Evolutionary conservation across 1,140 invertebrate genomes (phyloP).

Genomic region (Octopus sinensis): DNA sequence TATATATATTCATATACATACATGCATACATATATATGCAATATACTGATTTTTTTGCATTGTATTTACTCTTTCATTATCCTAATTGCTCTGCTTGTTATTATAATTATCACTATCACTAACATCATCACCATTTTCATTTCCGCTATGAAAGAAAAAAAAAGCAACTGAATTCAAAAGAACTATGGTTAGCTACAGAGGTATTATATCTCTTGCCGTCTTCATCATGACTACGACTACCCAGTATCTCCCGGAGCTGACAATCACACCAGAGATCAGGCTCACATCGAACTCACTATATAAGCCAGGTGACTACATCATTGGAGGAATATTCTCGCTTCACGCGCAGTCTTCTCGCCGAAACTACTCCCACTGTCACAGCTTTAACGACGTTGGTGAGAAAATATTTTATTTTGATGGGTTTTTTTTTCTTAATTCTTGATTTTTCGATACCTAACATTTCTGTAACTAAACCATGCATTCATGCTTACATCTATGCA

Average conservation of each 20-base stretch:
- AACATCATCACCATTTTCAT: no score
- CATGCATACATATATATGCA: no score
- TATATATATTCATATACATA: no score
- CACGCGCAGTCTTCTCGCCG: background rate
- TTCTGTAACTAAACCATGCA: background rate
- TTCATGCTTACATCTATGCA: background rate
- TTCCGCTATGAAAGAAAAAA: no score
- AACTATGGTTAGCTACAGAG: no score
- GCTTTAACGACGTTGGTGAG: background rate
- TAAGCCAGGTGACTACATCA: background rate
- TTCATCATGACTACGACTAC: no score
- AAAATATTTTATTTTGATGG: background rate
- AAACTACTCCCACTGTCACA: background rate
- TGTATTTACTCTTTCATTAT: no score
- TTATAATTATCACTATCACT: no score
- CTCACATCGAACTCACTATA: background rate
- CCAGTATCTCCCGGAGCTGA: background rate
- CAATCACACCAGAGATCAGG: background rate
- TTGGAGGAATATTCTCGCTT: slow-evolving; percentile 5
- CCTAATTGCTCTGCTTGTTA: no score
- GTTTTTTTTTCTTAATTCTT: background rate
- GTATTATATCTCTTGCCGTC: no score
- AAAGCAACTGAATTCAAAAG: no score
- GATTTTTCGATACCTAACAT: background rate
- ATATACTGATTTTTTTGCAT: no score